Evolutionary conservation across 2,113 vertebrate genomes (phyloP), one percentile per base, ranked within the genome.

Genomic region (Ceyx cyanopectus): DNA sequence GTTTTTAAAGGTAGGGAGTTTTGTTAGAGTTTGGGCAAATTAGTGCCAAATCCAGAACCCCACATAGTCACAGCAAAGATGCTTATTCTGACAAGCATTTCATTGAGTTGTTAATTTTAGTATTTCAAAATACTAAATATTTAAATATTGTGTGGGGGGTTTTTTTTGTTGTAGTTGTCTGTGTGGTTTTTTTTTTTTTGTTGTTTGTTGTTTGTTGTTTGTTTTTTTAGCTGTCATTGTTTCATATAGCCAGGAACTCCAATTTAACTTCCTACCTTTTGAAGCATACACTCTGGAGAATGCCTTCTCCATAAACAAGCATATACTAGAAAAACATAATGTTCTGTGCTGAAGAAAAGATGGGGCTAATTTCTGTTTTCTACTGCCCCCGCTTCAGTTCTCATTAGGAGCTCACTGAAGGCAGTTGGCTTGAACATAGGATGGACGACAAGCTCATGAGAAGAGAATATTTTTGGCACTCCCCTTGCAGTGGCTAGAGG

Each of bases 191-290:
- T 37, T 4, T 10, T 37, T 37, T 4, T 9, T 37, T 10, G 9
- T n/a, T n/a, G n/a, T n/a, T 37, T 37, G 37, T 37, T 37, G 9
- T 23, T 27, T 43, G 53, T 67, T 26, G 0, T 10, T 23, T 27
- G 34, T 58, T 67, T 26, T 88, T 73, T 70, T n/a, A 78, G 21
- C n/a, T 79, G 78, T 80, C 48, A 61, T 6, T 50, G 26, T 57
- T 95, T 82, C 60, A 51, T 72, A 13, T 54, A 69, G 72, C 68
- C 87, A 87, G 57, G 48, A 94, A 86, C 86, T 92, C 82, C n/a
- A 51, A 41, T 82, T 67, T 85, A 87, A 91, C 90, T 93, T 91
- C 90, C 89, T 91, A 77, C 91, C 92, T 95, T 96, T 91, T 85
- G 68, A 92, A 91, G 62, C 58, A 60, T n/a, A 86, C 30, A 62